A percentile compares a stretch with the other conserved stretches of the same genome.
Evolutionary conservation across 2,797 vertebrate genomes (phyloP).

Genomic region (Anabacerthia variegaticeps): DNA sequence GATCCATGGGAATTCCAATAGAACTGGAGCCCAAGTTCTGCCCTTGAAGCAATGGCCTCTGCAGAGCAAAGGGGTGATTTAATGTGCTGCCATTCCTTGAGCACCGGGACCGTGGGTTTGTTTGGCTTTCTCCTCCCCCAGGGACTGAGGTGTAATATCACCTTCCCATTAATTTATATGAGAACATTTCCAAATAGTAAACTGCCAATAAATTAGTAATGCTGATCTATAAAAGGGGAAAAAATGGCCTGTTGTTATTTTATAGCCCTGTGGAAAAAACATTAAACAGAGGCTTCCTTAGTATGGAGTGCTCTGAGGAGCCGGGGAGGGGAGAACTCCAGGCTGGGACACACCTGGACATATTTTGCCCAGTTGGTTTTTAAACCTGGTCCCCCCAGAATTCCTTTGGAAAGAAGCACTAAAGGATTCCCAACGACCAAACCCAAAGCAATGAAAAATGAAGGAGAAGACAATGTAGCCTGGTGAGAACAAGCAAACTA

Average conservation of each 20-base stretch:
- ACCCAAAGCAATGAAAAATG: background rate
- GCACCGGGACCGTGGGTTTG: background rate
- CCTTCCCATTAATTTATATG: slow-evolving; percentile 25
- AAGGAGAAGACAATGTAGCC: slow-evolving; percentile 4
- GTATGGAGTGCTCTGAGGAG: background rate
- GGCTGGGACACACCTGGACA: background rate
- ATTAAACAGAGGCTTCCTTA: background rate
- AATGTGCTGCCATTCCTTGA: background rate
- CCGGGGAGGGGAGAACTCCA: background rate
- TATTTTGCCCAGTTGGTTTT: background rate
- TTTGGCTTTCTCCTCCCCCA: background rate
- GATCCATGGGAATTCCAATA: background rate
- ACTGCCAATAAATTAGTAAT: slow-evolving; percentile 35
- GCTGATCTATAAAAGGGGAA: slow-evolving; percentile 43
- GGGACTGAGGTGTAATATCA: background rate
- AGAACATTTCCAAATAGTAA: slow-evolving; percentile 38
- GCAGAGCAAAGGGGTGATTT: slow-evolving; percentile 13
- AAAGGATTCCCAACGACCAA: background rate
- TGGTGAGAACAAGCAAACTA: background rate
- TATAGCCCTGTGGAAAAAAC: slow-evolving; percentile 15
- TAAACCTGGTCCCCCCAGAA: background rate
- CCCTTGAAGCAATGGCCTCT: background rate
- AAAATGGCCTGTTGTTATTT: background rate
- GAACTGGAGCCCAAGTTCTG: background rate
- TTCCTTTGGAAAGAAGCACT: background rate